phyloP scores from a whole-genome alignment of 2,888 invertebrate genomes.

The Mesorhabditis sp. region DNA sequence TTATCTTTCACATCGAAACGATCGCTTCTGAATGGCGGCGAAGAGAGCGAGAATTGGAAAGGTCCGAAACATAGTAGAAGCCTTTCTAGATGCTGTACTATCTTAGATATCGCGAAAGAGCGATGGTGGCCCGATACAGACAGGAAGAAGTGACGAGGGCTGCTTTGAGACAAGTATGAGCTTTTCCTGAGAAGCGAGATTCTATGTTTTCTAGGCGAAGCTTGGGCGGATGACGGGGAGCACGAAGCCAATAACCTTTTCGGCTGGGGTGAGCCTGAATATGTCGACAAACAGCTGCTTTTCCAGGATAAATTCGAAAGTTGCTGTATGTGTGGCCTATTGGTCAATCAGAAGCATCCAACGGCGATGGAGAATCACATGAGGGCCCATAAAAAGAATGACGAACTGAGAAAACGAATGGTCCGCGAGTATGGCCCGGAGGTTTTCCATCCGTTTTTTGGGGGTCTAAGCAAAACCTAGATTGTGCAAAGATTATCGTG shows the following conservation, averaged over 20 bases:
- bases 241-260: conserved; percentile 6
- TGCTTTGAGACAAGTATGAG: neutral
- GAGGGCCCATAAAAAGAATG: conserved; percentile 47
- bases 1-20: conserved; percentile 25
- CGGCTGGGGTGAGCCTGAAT: neutral
- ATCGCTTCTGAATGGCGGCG: conserved; percentile 41
- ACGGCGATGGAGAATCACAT: conserved; percentile 46
- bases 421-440: conserved; percentile 33
- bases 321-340: conserved; percentile 39
- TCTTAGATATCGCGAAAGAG: conserved; percentile 18
- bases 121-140: conserved; percentile 13
- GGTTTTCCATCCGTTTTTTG: conserved; percentile 16
- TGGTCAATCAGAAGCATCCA: conserved; percentile 41
- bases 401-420: conserved; percentile 35
- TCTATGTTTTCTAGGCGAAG: conserved; percentile 15
- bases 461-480: conserved; percentile 15
- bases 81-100: conserved; percentile 18
- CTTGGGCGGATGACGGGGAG: conserved; percentile 15
- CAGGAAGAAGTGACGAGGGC: neutral
- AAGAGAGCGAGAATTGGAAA: conserved; percentile 23
- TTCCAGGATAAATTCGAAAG: conserved; percentile 26
- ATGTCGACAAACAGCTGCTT: neutral
- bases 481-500: conserved; percentile 36
- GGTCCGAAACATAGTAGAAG: conserved; percentile 6
- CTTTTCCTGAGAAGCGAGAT: neutral